Conservation (phyloP, 1,140 invertebrate species). For the Heterodera carotae region DNA sequence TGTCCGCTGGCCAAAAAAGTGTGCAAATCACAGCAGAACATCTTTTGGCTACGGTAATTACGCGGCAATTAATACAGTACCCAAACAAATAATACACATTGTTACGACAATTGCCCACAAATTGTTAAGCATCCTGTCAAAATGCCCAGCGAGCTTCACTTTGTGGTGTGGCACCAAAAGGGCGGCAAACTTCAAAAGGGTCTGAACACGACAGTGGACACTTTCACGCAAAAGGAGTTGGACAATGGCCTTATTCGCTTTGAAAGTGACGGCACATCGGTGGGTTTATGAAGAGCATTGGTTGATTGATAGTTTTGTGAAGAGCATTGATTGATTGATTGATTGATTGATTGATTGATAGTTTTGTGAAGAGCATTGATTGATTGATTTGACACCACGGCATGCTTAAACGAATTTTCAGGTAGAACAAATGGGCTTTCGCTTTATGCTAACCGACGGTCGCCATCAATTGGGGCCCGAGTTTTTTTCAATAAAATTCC, state of each 20-base stretch:
- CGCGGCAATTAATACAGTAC: too few relatives aligned
- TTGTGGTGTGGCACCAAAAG: slow-evolving; percentile 53
- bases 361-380: too few relatives aligned
- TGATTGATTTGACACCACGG: too few relatives aligned
- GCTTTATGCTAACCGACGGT: slow-evolving; percentile 61
- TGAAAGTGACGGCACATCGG: slow-evolving; percentile 34
- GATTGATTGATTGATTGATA: too few relatives aligned
- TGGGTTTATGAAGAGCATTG: too few relatives aligned
- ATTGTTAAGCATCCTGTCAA: slow-evolving; percentile 48
- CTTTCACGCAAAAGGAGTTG: slow-evolving; percentile 59
- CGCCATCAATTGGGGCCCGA: slow-evolving; percentile 54
- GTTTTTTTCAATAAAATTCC: slow-evolving; percentile 46
- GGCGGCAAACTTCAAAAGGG: slow-evolving; percentile 43
- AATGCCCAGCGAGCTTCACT: slow-evolving; percentile 45
- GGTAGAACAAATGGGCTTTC: slow-evolving; percentile 49
- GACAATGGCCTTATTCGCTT: slow-evolving; percentile 48
- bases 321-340: too few relatives aligned
- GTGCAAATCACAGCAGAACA: slow-evolving; percentile 30
- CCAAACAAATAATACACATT: too few relatives aligned
- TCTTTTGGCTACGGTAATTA: slow-evolving; percentile 34
- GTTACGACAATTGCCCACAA: neutral
- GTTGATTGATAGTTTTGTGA: too few relatives aligned
- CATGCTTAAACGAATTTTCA: neutral
- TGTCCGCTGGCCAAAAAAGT: slow-evolving; percentile 10
- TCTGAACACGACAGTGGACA: slow-evolving; percentile 31